Percentiles rank a stretch among this genome's conserved stretches.
Conservation (phyloP, 2,113 vertebrate species). For the Nestor notabilis region DNA sequence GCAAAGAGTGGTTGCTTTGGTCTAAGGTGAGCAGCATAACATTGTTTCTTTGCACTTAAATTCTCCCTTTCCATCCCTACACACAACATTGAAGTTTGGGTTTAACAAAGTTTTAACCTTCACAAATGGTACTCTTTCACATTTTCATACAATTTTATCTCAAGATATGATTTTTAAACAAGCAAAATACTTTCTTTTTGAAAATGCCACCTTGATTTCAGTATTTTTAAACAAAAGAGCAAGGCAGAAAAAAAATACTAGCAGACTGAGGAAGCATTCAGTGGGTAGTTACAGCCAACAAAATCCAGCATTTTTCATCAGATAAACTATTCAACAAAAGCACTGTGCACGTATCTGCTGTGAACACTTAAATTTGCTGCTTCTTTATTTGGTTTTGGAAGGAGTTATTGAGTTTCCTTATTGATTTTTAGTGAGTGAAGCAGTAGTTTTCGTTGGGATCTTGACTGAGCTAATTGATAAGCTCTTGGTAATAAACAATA, state of each 20-base stretch:
- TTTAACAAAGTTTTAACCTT: background rate
- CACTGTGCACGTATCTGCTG: background rate
- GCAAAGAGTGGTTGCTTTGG: background rate
- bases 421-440: constrained; percentile 40
- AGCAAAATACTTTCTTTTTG: background rate
- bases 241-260: background rate
- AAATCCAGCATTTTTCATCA: background rate
- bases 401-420: constrained; percentile 39
- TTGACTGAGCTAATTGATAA: constrained; percentile 62
- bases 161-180: background rate
- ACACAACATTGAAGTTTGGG: background rate
- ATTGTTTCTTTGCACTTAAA: background rate
- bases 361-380: constrained; percentile 27
- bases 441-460: constrained; percentile 11
- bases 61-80: background rate
- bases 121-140: background rate
- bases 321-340: background rate
- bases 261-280: background rate
- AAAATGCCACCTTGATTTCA: background rate
- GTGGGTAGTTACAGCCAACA: background rate
- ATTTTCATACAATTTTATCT: background rate
- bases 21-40: background rate
- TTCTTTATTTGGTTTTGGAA: constrained; percentile 29
- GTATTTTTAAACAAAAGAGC: background rate
- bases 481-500: constrained; percentile 41